Base-by-base conservation (phyloP, 2,888 invertebrate genomes). In the Oscheius sp. region DNA sequence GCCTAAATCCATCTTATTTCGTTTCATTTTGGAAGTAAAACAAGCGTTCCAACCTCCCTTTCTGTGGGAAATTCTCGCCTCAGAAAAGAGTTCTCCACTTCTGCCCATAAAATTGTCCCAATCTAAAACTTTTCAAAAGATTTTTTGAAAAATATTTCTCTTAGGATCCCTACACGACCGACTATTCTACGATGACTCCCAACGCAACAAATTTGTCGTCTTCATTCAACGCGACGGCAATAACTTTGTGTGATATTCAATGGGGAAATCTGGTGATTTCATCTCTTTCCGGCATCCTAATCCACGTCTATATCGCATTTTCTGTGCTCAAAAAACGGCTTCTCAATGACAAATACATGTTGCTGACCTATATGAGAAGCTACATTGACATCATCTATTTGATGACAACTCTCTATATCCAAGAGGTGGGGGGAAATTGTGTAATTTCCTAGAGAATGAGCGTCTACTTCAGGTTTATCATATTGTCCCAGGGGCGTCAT, bases 311-410 rank as follows among this genome's bases (percentile, higher is more conserved):
- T 29, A 66, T 66, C 25, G 66, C 57, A 27, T 55, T 66, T 45
- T 46, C 55, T 10, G 57, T 66, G 3, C 20, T 66, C 15, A 66
- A 66, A 42, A 25, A 31, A 29, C 25, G 45, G 15, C 39, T 66
- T 20, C 46, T 66, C 6, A 39, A 55, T 17, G 66, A 66, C 34
- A 57, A 57, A 8, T 66, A 53, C 34, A 66, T 66, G 57, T 17
- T 57, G 3, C 31, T 68, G 39, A 68, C 67, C 1, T 68, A 68
- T 23, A 46, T 55, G 53, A 53, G 66, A 27, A 66, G 66, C 25
- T 66, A 66, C 34, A 66, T 48, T 39, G 66, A 66, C 29, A 37
- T 66, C 31, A 27, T 66, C 29, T 66, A 39, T 25, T 42, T 66
- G 10, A 17, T 42, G 8, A 27, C 55, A 6, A 45, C 37, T 2